A percentile compares a stretch with the other conserved stretches of the same genome.
These are phyloP conservation scores for Scaptodrosophila lebanonensis DNA, from an alignment of 1,140 invertebrate species.

Conservation along the genomic window DNA sequence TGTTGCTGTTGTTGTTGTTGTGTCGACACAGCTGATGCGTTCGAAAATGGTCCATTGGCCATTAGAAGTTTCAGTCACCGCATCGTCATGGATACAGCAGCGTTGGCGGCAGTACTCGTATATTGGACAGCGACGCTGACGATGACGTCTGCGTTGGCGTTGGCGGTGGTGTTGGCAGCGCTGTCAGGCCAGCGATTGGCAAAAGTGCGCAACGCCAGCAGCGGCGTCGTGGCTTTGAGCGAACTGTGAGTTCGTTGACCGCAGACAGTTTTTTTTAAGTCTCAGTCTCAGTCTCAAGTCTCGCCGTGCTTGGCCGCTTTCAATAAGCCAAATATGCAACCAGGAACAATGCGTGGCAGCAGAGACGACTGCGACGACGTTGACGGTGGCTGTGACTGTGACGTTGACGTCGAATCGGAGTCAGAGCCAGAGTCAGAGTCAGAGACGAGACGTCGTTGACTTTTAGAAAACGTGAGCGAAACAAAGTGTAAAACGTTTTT, in stretches of 20 bases:
- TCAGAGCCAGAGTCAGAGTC: background rate
- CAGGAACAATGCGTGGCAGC: slow-evolving; percentile 35
- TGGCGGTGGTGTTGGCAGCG: slow-evolving; percentile 1
- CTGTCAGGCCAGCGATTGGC: slow-evolving; percentile 15
- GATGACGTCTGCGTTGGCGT: background rate
- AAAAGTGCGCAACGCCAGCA: slow-evolving; percentile 24
- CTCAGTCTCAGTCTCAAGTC: slow-evolving; percentile 47
- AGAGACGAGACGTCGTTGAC: background rate
- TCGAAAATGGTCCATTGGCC: background rate
- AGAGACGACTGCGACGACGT: too few species aligned
- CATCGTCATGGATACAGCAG: too few species aligned
- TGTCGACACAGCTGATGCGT: too few species aligned
- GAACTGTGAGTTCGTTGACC: slow-evolving; percentile 65
- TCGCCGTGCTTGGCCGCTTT: slow-evolving; percentile 49
- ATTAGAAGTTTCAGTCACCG: slow-evolving; percentile 39
- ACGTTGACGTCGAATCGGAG: background rate
- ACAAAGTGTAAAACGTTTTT: background rate
- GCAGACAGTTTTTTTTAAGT: slow-evolving; percentile 60
- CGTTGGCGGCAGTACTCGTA: too few species aligned
- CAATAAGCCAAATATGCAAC: slow-evolving; percentile 70
- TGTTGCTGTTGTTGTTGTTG: slow-evolving; percentile 23
- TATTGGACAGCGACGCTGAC: too few species aligned
- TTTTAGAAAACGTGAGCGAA: slow-evolving; percentile 8
- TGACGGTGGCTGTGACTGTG: background rate
- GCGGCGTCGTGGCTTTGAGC: slow-evolving; percentile 50